Percentiles rank a stretch among this genome's conserved stretches.
Evolutionary conservation across 2,888 invertebrate species (phyloP).

Genomic region (Rhimphoctona megacephalus): DNA sequence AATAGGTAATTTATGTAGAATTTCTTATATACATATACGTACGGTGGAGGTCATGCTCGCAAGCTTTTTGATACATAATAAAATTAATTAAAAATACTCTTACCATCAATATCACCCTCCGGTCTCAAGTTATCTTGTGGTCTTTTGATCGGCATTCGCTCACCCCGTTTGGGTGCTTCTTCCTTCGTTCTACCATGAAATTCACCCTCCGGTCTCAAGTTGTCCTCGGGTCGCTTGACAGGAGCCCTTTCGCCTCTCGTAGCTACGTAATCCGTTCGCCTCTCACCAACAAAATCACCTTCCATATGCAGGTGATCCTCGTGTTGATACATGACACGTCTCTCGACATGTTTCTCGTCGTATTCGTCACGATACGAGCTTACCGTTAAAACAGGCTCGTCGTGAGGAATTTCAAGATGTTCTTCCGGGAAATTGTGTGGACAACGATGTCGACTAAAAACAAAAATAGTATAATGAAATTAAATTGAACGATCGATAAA

Average conservation of each 20-base stretch:
- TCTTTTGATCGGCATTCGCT: constrained; percentile 82
- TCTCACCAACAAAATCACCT: constrained; percentile 87
- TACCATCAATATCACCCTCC: constrained; percentile 78
- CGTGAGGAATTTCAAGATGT: constrained; percentile 79
- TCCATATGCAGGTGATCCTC: constrained; percentile 91
- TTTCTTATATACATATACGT: neutral
- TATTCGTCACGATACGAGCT: constrained; percentile 89
- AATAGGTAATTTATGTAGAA: neutral
- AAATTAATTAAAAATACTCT: constrained; percentile 33
- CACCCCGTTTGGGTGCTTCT: constrained; percentile 86
- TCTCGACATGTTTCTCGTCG: constrained; percentile 88
- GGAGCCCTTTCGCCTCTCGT: constrained; percentile 84
- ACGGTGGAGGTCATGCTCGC: neutral
- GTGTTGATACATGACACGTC: constrained; percentile 87
- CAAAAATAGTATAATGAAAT: neutral
- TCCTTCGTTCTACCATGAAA: constrained; percentile 83
- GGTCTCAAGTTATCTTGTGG: constrained; percentile 84
- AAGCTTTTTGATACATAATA: neutral
- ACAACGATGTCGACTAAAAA: constrained; percentile 93
- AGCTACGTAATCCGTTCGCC: constrained; percentile 85
- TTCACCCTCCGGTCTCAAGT: constrained; percentile 83
- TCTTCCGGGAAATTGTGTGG: constrained; percentile 87
- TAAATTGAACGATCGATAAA: neutral
- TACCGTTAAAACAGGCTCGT: constrained; percentile 79
- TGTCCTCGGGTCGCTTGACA: constrained; percentile 85